phyloP scores from a whole-genome alignment of 2,888 invertebrate genomes.

The Diplolepis rosae region DNA sequence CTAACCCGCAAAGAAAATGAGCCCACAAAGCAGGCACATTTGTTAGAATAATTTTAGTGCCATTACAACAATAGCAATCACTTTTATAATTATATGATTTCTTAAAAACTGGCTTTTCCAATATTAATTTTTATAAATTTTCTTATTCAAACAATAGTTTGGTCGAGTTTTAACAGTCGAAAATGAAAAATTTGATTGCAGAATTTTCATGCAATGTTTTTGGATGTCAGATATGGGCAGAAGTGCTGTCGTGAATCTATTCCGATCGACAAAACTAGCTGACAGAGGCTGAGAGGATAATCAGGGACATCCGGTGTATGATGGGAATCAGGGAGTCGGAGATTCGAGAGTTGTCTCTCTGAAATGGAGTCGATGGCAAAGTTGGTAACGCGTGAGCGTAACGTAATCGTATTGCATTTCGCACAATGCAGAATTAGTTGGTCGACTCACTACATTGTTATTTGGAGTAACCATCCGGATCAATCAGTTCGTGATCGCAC shows the following conservation, averaged over 20 bases:
- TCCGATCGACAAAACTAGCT: neutral
- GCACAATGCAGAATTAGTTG: constrained; percentile 37
- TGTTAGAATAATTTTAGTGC: too few relatives aligned
- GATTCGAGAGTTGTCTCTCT: constrained; percentile 35
- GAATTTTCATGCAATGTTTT: too few relatives aligned
- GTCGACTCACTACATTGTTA: constrained; percentile 45
- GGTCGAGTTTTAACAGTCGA: too few relatives aligned
- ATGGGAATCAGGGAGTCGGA: constrained; percentile 23
- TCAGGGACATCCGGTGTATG: constrained; percentile 41
- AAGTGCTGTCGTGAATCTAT: neutral
- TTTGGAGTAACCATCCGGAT: constrained; percentile 57
- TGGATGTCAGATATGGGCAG: neutral
- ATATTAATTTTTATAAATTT: too few relatives aligned
- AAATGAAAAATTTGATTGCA: too few relatives aligned
- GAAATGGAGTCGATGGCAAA: constrained; percentile 26
- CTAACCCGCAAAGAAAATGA: too few relatives aligned
- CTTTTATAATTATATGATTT: too few relatives aligned
- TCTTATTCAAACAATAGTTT: too few relatives aligned
- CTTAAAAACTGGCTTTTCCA: too few relatives aligned
- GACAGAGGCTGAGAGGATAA: constrained; percentile 42
- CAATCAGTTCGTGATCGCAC: constrained; percentile 60
- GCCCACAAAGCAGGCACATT: too few relatives aligned
- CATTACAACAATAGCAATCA: too few relatives aligned
- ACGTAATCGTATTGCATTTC: constrained; percentile 35
- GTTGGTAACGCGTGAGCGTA: constrained; percentile 34